phyloP scores from a whole-genome alignment of 2,888 invertebrate species.

The Liposcelis brunnea region DNA sequence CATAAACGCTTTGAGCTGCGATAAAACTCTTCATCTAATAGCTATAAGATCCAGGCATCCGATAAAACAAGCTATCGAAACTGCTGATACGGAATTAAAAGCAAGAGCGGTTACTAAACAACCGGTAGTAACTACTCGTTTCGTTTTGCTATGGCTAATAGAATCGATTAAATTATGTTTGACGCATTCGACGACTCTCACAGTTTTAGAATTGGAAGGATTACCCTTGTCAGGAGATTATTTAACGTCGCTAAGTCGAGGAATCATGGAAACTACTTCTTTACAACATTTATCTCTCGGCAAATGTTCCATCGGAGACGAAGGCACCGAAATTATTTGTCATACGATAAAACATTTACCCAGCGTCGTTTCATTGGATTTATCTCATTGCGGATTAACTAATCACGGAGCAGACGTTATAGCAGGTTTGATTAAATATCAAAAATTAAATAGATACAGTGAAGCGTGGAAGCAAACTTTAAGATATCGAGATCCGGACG shows the following conservation, averaged over 20 bases:
- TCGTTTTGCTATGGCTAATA: conserved; percentile 44
- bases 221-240: conserved; percentile 51
- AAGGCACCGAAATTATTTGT: conserved; percentile 52
- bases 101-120: conserved; percentile 44
- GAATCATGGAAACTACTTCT: conserved; percentile 41
- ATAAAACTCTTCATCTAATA: conserved; percentile 50
- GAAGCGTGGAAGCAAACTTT: conserved; percentile 69
- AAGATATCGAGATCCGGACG: conserved; percentile 54
- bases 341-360: conserved; percentile 45
- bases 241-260: conserved; percentile 34
- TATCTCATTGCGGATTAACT: conserved; percentile 50
- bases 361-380: conserved; percentile 47
- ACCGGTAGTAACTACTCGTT: conserved; percentile 50
- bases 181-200: conserved; percentile 40
- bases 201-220: conserved; percentile 48
- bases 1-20: conserved; percentile 49
- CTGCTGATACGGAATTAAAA: conserved; percentile 37
- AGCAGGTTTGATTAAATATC: conserved; percentile 43
- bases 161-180: conserved; percentile 46
- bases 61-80: conserved; percentile 18
- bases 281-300: conserved; percentile 49
- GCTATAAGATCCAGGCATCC: conserved; percentile 38
- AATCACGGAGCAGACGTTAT: conserved; percentile 42
- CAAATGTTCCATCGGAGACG: conserved; percentile 50
- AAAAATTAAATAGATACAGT: conserved; percentile 36